phyloP scores from a whole-genome alignment of 2,888 invertebrate species.

The Alloplasta piceator region DNA sequence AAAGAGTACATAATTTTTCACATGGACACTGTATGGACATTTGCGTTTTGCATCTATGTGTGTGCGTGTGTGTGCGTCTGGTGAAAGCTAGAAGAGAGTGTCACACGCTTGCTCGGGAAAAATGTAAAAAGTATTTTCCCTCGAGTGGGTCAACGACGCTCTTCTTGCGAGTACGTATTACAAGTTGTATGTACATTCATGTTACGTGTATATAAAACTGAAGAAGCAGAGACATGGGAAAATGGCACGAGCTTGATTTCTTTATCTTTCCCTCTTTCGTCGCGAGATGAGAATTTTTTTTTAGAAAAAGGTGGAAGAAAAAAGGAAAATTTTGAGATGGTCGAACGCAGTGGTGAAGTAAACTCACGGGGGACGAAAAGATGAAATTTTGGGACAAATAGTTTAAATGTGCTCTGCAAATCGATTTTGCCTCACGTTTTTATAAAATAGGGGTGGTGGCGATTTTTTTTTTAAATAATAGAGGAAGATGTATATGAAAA shows the following conservation, averaged over 20 bases:
- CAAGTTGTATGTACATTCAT: conserved; percentile 16
- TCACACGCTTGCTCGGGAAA: conserved; percentile 38
- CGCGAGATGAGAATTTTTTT: conserved; percentile 9
- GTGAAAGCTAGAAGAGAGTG: conserved; percentile 12
- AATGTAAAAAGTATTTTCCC: conserved; percentile 55
- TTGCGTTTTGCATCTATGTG: neutral
- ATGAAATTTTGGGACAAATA: neutral
- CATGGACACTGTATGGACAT: neutral
- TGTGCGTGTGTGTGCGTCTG: conserved; percentile 1
- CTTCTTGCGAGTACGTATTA: conserved; percentile 48
- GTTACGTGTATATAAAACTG: conserved; percentile 13
- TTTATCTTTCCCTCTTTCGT: neutral
- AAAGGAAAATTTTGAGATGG: conserved; percentile 19
- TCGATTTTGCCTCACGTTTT: too few species aligned
- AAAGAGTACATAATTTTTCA: conserved; percentile 33
- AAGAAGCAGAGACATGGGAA: conserved; percentile 29
- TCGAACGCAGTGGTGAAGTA: neutral
- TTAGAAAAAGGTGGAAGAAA: neutral
- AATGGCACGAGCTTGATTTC: conserved; percentile 29
- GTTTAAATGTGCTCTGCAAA: too few species aligned
- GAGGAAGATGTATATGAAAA: neutral
- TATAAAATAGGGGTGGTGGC: neutral
- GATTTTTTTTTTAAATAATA: neutral
- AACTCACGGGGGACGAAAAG: conserved; percentile 6
- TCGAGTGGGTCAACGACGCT: conserved; percentile 58